phyloP scores from a whole-genome alignment of 2,888 invertebrate species.

The Galeruca laticollis region DNA sequence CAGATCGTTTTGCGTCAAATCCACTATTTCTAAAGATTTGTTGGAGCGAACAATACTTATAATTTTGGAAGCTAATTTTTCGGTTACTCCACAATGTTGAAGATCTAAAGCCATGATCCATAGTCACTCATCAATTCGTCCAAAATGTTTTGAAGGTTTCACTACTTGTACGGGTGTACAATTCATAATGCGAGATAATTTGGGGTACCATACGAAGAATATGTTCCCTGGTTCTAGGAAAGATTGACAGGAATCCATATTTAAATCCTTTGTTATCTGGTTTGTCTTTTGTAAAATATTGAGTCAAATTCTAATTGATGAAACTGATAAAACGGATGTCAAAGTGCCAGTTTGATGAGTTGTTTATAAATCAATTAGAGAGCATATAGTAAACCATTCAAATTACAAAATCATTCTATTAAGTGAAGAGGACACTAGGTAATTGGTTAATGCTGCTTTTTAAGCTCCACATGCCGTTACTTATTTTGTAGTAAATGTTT shows the following conservation, averaged over 20 bases:
- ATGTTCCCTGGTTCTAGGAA: constrained; percentile 60
- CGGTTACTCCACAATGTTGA: constrained; percentile 80
- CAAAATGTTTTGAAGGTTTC: constrained; percentile 68
- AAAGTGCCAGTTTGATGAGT: neutral
- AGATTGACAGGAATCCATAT: constrained; percentile 53
- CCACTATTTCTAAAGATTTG: constrained; percentile 75
- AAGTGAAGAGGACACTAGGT: too few species aligned
- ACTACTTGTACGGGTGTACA: constrained; percentile 59
- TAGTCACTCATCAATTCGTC: constrained; percentile 81
- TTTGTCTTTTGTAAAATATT: neutral
- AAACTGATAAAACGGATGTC: neutral
- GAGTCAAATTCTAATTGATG: neutral
- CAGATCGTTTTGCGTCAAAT: constrained; percentile 73
- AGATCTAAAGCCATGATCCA: constrained; percentile 86
- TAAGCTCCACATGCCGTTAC: too few species aligned
- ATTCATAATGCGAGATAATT: constrained; percentile 63
- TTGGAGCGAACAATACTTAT: constrained; percentile 75
- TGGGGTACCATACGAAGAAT: constrained; percentile 65
- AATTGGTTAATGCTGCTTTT: too few species aligned
- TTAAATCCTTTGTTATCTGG: constrained; percentile 27
- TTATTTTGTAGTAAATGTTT: too few species aligned
- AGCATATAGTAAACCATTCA: too few species aligned
- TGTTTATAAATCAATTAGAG: neutral
- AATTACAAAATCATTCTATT: too few species aligned
- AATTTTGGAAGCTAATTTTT: constrained; percentile 71